These are phyloP conservation scores for Eptesicus fuscus DNA, from an alignment of 2,113 vertebrate species.

Conservation along the genomic window DNA sequence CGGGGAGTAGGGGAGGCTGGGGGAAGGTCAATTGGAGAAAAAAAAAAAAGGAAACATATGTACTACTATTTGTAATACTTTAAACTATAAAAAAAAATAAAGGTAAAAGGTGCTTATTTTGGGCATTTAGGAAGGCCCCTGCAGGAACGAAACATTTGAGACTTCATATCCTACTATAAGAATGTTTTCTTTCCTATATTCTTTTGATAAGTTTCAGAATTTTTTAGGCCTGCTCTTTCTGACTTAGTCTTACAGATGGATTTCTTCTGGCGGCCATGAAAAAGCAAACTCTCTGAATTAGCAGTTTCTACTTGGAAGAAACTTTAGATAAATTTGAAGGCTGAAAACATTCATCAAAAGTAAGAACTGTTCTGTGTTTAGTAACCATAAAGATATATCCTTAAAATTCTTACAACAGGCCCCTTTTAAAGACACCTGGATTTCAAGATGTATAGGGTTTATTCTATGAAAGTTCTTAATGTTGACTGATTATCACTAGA, in stretches of 20 bases:
- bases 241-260: neutral
- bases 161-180: neutral
- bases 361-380: neutral
- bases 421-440: neutral
- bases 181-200: neutral
- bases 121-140: neutral
- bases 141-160: neutral
- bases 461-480: neutral
- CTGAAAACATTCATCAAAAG: conserved; percentile 9
- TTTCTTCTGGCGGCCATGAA: neutral
- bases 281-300: conserved; percentile 26
- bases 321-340: neutral
- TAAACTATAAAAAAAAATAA: too few relatives aligned
- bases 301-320: neutral
- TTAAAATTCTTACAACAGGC: neutral
- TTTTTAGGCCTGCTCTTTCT: neutral
- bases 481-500: neutral
- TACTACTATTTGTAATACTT: too few relatives aligned
- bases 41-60: too few relatives aligned
- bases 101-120: neutral
- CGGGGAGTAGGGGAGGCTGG: too few relatives aligned
- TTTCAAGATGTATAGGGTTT: neutral
- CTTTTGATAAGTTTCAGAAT: neutral
- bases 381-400: neutral
- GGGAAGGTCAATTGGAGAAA: too few relatives aligned